Base-by-base conservation (phyloP, 2,797 vertebrate genomes). In the Gallirallus australis region DNA sequence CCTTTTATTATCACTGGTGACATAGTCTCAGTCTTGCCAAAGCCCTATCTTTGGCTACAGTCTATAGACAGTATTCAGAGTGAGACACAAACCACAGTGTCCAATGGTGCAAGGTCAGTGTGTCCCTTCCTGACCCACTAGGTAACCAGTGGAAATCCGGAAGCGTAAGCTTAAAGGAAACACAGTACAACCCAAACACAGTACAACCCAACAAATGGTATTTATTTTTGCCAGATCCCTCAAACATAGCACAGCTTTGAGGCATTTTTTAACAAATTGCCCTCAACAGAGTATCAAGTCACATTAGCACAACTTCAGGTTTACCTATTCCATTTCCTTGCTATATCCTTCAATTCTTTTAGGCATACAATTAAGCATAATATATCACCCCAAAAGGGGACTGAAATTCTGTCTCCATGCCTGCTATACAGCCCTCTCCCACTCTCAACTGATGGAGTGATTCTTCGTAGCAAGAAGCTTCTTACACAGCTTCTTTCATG, bases 1-100 rank as follows among this genome's bases (percentile, higher is more conserved):
- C 28, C 70, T 92, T 70, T 47, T 20, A 21, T 0, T 54, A 28
- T 63, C 42, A 73, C 23, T 0, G 0, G 39, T 42, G 92, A 45
- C 9, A 39, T 3, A 39, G 42, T 39, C 35, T 78, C 72, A 93
- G 1, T 17, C 35, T 56, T 59, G 20, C 23, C 24, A 8, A 47
- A 88, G 25, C n/a, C 28, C 31, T 68, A 0, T 9, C n/a, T 73
- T 73, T 77, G 42, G n/a, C 52, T 77, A 42, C 15, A 53, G 35
- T 9, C 59, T 30, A 16, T 7, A 48, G 30, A 82, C 4, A 53
- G 6, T n/a, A 53, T 40, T 77, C 72, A 80, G 65, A 65, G 47
- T 4, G 16, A 91, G 35, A 82, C 19, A 79, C 11, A 79, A 83
- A 68, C 23, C 52, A 71, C 33, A 23, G 10, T 61, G 17, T 31